These are phyloP conservation scores for Chlorops oryzae DNA, from an alignment of 1,140 invertebrate species.

Conservation along the genomic window DNA sequence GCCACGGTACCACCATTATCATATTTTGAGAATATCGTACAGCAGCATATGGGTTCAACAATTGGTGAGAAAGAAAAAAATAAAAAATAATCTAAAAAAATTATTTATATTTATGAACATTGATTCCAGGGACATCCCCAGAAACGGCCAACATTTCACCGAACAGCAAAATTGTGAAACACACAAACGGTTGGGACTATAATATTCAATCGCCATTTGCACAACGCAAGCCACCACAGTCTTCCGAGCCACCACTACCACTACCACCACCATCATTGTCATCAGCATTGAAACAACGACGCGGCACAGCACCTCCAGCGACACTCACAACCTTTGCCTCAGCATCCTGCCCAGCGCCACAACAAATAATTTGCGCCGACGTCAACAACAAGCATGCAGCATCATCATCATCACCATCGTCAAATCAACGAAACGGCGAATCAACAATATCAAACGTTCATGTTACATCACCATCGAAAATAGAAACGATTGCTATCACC, in stretches of 20 bases:
- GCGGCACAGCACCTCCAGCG: conserved; percentile 26
- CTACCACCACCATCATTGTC: conserved; percentile 16
- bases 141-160: conserved; percentile 36
- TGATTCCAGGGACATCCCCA: too few relatives aligned
- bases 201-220: conserved; percentile 41
- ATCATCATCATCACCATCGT: too few relatives aligned
- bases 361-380: too few relatives aligned
- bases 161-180: conserved; percentile 34
- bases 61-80: conserved; percentile 16
- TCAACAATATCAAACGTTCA: too few relatives aligned
- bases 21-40: conserved; percentile 44
- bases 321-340: conserved; percentile 25
- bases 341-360: conserved; percentile 11
- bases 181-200: conserved; percentile 45
- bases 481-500: conserved; percentile 41
- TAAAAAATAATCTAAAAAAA: too few relatives aligned
- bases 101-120: too few relatives aligned
- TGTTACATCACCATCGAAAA: too few relatives aligned
- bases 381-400: too few relatives aligned
- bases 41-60: conserved; percentile 30
- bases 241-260: conserved; percentile 22
- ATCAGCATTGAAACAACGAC: neutral
- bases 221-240: conserved; percentile 34
- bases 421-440: too few relatives aligned
- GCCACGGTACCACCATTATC: conserved; percentile 38